Conservation (phyloP, 2,113 vertebrate genomes). For the Odontophorus gujanensis region DNA sequence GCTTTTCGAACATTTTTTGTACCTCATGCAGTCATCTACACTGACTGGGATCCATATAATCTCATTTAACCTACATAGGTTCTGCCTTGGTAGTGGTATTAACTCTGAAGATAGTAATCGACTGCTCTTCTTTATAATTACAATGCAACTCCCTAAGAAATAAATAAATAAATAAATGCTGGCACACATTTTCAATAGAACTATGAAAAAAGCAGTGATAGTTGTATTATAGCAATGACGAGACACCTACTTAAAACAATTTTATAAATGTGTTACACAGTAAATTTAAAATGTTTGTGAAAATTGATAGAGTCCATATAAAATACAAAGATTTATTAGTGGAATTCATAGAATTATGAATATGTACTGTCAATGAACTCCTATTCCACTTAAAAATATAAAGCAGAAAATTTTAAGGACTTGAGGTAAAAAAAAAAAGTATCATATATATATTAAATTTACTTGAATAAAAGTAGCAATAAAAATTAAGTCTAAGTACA, state of each 20-base stretch:
- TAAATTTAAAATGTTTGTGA: not conserved
- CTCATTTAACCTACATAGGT: not conserved
- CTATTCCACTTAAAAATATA: not conserved
- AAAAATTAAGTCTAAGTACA: not conserved
- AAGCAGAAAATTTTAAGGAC: not conserved
- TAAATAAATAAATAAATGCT: not conserved
- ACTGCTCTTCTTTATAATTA: not conserved
- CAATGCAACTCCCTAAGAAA: not conserved
- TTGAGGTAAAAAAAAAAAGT: not conserved
- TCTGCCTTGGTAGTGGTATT: not conserved
- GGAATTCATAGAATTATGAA: not conserved
- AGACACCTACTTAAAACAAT: not conserved
- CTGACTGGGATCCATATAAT: not conserved
- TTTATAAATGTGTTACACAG: not conserved
- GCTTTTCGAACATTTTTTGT: not conserved
- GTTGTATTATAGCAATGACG: not conserved
- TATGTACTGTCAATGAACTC: not conserved
- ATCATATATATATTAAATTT: not conserved
- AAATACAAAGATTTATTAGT: not conserved
- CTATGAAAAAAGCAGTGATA: not conserved
- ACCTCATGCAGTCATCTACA: not conserved
- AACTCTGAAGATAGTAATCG: not conserved
- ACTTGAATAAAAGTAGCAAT: conserved; percentile 5
- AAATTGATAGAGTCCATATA: not conserved
- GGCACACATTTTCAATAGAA: not conserved